Base-by-base conservation (phyloP, 2,797 vertebrate species). In the Neolamprologus multifasciatus region DNA sequence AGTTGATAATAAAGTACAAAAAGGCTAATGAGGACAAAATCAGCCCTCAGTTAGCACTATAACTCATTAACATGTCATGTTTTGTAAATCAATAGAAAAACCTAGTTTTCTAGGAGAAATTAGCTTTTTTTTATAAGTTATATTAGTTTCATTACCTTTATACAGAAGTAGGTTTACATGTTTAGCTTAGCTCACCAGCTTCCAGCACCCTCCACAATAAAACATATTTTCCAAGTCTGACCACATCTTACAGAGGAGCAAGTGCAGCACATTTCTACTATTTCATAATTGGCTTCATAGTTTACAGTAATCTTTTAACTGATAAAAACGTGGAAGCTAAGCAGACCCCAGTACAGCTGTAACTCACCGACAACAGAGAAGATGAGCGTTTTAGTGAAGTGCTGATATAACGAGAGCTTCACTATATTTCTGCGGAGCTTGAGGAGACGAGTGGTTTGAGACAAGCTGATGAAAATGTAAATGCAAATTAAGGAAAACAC, bases 361-460 rank as follows among this genome's bases (percentile, higher is more conserved):
- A 52, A 94, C 97, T 97, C 96, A 99, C 98, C 98, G 80, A 98
- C 94, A 59, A 99, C 98, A 69, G 98, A 98, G 95, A 99, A 97
- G 94, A 99, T 98, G 90, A 99, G 98, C 0, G 98, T 99, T 95
- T 99, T 99, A 92, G 98, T 99, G 90, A 99, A 99, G 94, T 99
- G 98, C 69, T 97, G 97, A 87, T 99, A 99, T 83, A 99, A 86
- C 16, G 98, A 98, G 0, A 99, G 97, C 86, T 99, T 99, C 92
- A 99, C 98, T 69, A 98, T 92, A 33, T 99, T 99, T 84, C 98
- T 97, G 90, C 98, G 97, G 78, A 99, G 97, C 95, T 98, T 99
- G 81, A 99, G 94, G 26, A 99, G 96, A 82, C 98, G 98, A 94
- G 97, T 99, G 84, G 98, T 99, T 94, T 99, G 98, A 90, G 98